Percentiles rank a stretch among this genome's conserved stretches.
phyloP scores from a whole-genome alignment of 2,888 invertebrate species.

The Halictus quadricinctus region DNA sequence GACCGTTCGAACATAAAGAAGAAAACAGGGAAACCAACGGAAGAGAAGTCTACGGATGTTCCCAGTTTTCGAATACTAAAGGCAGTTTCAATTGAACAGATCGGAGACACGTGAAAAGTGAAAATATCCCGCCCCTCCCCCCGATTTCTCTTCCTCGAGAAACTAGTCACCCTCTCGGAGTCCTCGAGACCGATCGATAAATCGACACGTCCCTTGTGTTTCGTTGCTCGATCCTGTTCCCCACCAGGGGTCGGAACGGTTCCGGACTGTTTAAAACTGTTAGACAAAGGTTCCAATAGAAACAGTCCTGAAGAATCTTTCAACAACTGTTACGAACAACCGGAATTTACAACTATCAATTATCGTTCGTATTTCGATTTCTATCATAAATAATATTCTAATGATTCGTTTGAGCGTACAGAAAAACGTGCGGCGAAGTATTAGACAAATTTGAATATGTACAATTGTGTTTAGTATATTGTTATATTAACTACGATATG shows the following conservation, averaged over 20 bases:
- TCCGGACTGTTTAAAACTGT: not conserved
- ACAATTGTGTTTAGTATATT: not conserved
- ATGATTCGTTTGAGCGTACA: not conserved
- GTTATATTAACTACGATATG: not conserved
- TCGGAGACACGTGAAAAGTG: constrained; percentile 11
- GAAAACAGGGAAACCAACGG: not conserved
- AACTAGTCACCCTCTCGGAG: not conserved
- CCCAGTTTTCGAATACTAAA: not conserved
- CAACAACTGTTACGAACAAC: not conserved
- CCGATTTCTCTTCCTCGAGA: not conserved
- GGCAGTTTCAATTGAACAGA: not conserved
- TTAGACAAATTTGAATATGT: not conserved
- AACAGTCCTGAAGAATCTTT: not conserved
- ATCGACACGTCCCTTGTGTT: not conserved
- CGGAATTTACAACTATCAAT: not conserved
- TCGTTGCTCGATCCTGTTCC: not conserved
- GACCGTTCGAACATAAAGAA: not conserved
- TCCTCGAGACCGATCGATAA: not conserved
- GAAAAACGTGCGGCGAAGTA: not conserved
- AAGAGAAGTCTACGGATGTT: not conserved
- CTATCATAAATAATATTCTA: not conserved
- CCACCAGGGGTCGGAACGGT: not conserved
- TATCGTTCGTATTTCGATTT: not conserved
- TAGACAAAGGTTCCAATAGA: not conserved
- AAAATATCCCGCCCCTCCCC: not conserved